phyloP scores from a whole-genome alignment of 2,113 vertebrate species.

The Mormoops blainvillei region DNA sequence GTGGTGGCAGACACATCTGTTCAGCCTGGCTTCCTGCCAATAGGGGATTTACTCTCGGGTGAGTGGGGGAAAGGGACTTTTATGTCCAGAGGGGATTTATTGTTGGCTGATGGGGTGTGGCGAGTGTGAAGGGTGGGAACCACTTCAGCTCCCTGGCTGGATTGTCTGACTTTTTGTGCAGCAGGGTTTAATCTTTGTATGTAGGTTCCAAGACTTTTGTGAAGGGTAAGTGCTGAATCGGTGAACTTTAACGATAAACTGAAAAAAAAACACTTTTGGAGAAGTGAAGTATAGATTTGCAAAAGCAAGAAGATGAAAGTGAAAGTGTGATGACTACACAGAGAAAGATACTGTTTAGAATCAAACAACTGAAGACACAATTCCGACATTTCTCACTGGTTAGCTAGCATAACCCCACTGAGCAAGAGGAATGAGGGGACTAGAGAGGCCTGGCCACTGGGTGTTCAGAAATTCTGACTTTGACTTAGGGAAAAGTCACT shows the following conservation, averaged over 20 bases:
- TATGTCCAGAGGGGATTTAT: constrained; percentile 73
- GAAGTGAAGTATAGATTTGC: not conserved
- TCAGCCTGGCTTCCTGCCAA: constrained; percentile 74
- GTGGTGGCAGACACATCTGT: constrained; percentile 73
- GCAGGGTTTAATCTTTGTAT: constrained; percentile 65
- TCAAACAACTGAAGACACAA: not conserved
- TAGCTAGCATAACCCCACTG: not conserved
- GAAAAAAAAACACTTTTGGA: constrained; percentile 11
- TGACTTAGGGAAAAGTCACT: not conserved
- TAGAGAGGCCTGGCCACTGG: not conserved
- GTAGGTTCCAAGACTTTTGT: constrained; percentile 51
- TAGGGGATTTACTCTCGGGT: constrained; percentile 64
- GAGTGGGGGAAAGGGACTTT: constrained; percentile 66
- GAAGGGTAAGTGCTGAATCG: constrained; percentile 31
- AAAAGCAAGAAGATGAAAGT: constrained; percentile 33
- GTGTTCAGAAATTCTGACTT: not conserved
- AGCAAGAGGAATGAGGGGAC: not conserved
- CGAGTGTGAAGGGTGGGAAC: constrained; percentile 67
- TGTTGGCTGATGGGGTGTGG: constrained; percentile 73
- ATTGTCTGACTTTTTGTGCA: constrained; percentile 67
- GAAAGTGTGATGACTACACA: not conserved
- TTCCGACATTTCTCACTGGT: not conserved
- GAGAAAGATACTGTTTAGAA: not conserved
- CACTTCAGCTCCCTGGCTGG: constrained; percentile 41
- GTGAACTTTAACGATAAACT: constrained; percentile 51